Base-by-base conservation (phyloP, 2,113 vertebrate genomes). In the Catharus bicknelli region DNA sequence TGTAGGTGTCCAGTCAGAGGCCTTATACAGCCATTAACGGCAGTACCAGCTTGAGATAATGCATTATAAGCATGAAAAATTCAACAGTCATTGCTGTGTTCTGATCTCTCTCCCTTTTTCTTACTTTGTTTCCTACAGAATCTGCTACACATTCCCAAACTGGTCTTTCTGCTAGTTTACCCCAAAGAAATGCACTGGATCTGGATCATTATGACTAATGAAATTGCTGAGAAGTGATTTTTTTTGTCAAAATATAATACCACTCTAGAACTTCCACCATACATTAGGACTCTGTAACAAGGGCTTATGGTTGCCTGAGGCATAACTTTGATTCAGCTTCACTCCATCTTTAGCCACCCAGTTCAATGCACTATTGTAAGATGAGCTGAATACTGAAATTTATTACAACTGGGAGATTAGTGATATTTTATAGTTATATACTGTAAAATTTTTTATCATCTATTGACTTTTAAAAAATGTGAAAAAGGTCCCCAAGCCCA, bases 11-110 rank as follows among this genome's bases (percentile, higher is more conserved):
- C 96, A 96, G 95, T 96, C 90, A 95, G 84, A 96, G 96, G 90
- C 95, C 96, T 96, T 95, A 97, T 79, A 91, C 93, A 95, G 85
- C 90, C 94, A 96, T 94, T 97, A 96, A 92, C 9, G 0, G 80
- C 87, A 90, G 83, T 87, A 73, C 95, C 82, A 95, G 92, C 80
- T 95, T 95, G 87, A 96, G 95, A 96, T 96, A 97, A 96, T 96
- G 92, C 90, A 96, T 97, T 96, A 96, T 89, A 96, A 96, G 94
- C 96, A 97, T 97, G 95, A 97, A 97, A 97, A 97, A 97, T 96
- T 97, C 94, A 97, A 87, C 90, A 97, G 96, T 94, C 96, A 93
- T 94, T 95, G 87, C 87, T 83, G 62, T 91, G 83, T 91, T 93
- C 95, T 96, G 86, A 94, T 95, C 61, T 95, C 86, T 95, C 67